These are phyloP conservation scores for Spongilla lacustris DNA, from an alignment of 37 sponge, comb jelly and placozoan species.

Conservation along the genomic window DNA sequence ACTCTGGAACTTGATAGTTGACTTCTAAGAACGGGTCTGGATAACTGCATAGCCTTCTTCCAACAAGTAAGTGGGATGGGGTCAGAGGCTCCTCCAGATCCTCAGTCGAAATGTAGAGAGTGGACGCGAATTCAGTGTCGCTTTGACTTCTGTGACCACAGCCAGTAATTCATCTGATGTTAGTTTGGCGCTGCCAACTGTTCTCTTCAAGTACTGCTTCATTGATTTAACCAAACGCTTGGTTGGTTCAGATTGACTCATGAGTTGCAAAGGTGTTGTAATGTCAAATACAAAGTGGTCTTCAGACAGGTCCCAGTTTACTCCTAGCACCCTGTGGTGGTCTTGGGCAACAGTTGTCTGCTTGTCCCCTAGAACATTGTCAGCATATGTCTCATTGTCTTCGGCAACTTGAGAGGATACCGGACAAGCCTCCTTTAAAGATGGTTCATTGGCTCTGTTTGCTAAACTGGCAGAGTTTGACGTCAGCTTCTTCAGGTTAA, in stretches of 20 bases:
- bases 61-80: conserved; percentile 39
- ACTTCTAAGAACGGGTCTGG: conserved; percentile 18
- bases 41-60: conserved; percentile 10
- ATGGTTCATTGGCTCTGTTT: neutral
- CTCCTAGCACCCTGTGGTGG: neutral
- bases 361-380: neutral
- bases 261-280: neutral
- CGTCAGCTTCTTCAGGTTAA: conserved; percentile 19
- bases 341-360: neutral
- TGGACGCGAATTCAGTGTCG: conserved; percentile 40
- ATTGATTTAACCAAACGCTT: no score
- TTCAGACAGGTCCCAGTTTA: neutral
- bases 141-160: conserved; percentile 29
- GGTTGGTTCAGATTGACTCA: neutral
- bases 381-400: conserved; percentile 20
- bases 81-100: conserved; percentile 54
- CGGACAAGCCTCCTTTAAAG: neutral
- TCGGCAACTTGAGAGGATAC: no score
- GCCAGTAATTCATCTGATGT: no score
- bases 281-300: neutral
- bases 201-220: no score
- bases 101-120: conserved; percentile 39
- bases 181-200: no score
- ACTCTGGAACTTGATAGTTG: neutral
- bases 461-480: neutral